Conservation (phyloP, 2,797 vertebrate species). For the Neosilurus hyrtlii region DNA sequence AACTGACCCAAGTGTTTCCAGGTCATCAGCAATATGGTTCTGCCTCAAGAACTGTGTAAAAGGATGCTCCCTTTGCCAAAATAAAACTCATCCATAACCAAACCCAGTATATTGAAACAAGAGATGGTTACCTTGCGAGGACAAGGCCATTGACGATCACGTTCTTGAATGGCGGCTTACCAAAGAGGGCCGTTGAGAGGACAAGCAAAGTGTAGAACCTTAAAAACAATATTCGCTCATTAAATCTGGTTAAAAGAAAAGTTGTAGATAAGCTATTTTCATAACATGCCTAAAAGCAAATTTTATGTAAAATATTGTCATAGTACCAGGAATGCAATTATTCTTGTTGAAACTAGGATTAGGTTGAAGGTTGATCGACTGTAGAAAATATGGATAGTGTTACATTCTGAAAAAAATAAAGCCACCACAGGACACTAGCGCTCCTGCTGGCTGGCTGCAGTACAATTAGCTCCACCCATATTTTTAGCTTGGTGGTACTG, state of each 20-base stretch:
- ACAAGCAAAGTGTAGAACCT: slow-evolving; percentile 98
- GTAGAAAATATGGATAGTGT: no score
- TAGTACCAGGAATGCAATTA: background rate
- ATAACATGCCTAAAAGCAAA: no score
- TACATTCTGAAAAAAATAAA: no score
- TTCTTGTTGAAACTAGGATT: background rate
- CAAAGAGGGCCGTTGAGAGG: slow-evolving; percentile 93
- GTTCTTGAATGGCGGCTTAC: slow-evolving; percentile 94
- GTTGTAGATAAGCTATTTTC: background rate
- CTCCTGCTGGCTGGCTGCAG: no score
- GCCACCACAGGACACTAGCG: no score
- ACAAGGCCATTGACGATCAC: slow-evolving; percentile 96
- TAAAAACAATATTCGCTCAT: background rate
- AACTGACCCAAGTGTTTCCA: slow-evolving; percentile 64
- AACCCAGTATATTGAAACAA: slow-evolving; percentile 31
- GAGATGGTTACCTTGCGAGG: slow-evolving; percentile 82
- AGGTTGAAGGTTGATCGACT: background rate
- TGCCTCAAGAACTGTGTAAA: background rate
- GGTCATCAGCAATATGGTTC: background rate
- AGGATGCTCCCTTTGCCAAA: background rate
- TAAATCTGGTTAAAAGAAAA: background rate
- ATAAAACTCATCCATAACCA: background rate
- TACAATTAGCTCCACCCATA: no score
- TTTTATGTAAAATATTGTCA: background rate
- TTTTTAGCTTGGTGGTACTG: no score